Percentiles rank a stretch among this genome's conserved stretches.
Evolutionary conservation across 2,888 invertebrate species (phyloP).

Genomic region (Eilema sororculum): DNA sequence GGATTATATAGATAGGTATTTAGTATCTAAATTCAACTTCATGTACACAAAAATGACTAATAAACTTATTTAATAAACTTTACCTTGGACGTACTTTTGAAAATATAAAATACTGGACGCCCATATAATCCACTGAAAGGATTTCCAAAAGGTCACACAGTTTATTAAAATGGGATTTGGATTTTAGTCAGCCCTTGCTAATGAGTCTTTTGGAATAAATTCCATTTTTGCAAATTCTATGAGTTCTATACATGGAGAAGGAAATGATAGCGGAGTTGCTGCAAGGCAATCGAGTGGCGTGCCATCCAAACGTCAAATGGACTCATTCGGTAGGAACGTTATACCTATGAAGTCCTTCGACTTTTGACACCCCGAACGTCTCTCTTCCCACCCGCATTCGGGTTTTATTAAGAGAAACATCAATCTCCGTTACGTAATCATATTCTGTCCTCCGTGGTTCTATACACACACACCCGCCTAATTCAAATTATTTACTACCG

Average conservation of each 20-base stretch:
- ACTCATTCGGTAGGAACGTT: no score
- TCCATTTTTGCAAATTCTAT: background rate
- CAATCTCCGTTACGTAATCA: no score
- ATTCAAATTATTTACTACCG: background rate
- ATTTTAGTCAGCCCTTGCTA: background rate
- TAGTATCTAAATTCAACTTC: background rate
- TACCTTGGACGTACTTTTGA: background rate
- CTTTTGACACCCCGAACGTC: no score
- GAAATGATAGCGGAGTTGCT: no score
- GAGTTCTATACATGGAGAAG: no score
- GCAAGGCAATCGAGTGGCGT: no score
- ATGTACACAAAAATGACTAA: background rate
- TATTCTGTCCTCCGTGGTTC: no score
- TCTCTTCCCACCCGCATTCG: no score
- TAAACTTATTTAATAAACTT: background rate
- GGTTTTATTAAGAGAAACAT: no score
- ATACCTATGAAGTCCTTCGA: no score
- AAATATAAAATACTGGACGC: slow-evolving; percentile 11
- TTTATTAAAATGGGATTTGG: slow-evolving; percentile 20
- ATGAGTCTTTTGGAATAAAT: background rate
- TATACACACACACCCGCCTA: background rate
- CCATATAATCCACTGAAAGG: slow-evolving; percentile 13
- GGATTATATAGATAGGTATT: no score
- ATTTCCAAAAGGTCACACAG: slow-evolving; percentile 10
- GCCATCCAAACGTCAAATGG: no score